phyloP scores from a whole-genome alignment of 2,797 vertebrate genomes.

The Coendou prehensilis region DNA sequence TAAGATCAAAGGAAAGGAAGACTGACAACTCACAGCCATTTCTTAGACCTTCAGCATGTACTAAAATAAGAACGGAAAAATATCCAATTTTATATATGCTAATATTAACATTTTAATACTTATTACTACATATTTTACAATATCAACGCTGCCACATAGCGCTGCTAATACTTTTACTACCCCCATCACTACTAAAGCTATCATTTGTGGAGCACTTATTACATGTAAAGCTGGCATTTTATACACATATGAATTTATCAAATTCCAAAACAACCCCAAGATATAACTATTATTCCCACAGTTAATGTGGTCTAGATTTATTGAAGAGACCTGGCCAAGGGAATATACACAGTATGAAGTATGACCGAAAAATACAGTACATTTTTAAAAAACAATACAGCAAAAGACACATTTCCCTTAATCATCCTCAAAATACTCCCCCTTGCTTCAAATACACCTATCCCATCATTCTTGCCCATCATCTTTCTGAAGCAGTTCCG shows the following conservation, averaged over 20 bases:
- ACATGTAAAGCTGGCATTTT: not conserved
- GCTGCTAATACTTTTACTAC: not conserved
- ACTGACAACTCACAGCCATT: not conserved
- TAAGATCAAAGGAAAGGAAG: slow-evolving; percentile 41
- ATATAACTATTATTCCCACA: slow-evolving; percentile 2
- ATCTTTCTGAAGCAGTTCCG: not conserved
- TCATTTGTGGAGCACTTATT: not conserved
- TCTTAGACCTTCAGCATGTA: slow-evolving; percentile 29
- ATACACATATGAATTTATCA: not conserved
- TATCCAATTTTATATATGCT: not conserved
- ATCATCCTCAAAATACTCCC: not conserved
- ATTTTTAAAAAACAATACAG: not conserved
- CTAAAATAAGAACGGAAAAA: slow-evolving; percentile 6
- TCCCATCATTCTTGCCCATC: not conserved
- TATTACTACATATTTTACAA: not conserved
- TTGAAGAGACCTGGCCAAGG: not conserved
- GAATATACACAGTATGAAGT: not conserved
- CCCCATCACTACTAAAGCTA: not conserved
- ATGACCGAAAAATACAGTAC: not conserved
- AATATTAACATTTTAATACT: not conserved
- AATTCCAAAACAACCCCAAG: slow-evolving; percentile 21
- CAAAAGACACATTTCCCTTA: not conserved
- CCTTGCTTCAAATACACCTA: not conserved
- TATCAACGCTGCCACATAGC: not conserved
- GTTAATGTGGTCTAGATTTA: slow-evolving; percentile 35